Evolutionary conservation across 1,140 invertebrate genomes (phyloP).

Genomic region (Neodiprion lecontei): DNA sequence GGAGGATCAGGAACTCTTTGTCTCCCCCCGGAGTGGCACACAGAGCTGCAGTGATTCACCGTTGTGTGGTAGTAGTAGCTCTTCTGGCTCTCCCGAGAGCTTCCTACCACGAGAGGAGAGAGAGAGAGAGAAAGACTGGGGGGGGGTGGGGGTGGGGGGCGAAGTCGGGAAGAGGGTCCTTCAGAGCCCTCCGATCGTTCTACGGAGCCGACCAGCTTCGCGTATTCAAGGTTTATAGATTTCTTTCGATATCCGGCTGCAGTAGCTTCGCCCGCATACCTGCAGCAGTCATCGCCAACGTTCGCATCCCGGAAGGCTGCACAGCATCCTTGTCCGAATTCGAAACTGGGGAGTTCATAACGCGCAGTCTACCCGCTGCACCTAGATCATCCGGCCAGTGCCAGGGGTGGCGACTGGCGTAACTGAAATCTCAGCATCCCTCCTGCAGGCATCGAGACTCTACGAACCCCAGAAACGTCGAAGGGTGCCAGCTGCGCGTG

Average conservation of each 20-base stretch:
- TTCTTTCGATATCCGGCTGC: constrained; percentile 25
- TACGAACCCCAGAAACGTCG: constrained; percentile 30
- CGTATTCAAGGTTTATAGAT: constrained; percentile 31
- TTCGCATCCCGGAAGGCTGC: background rate
- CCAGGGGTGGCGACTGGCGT: background rate
- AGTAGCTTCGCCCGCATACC: constrained; percentile 12
- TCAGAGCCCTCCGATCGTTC: constrained; percentile 17
- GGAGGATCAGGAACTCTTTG: constrained; percentile 19
- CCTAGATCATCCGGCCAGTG: background rate
- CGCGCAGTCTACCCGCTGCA: constrained; percentile 34
- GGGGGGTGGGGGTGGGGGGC: constrained; percentile 2
- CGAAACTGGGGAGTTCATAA: constrained; percentile 57
- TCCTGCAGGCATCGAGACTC: constrained; percentile 32
- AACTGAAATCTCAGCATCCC: constrained; percentile 21
- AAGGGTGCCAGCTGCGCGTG: background rate
- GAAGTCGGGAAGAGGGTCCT: constrained; percentile 26
- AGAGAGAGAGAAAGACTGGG: constrained; percentile 12
- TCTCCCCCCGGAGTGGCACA: constrained; percentile 15
- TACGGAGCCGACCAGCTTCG: constrained; percentile 16
- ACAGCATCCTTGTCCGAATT: constrained; percentile 28
- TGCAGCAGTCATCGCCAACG: constrained; percentile 2
- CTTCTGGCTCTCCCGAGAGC: constrained; percentile 8
- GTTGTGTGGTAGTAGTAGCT: background rate
- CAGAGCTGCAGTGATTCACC: background rate
- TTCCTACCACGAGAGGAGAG: constrained; percentile 6